Evolutionary conservation across 2,113 vertebrate species (phyloP), one percentile per base, ranked within the genome.

Genomic region (Channa argus): DNA sequence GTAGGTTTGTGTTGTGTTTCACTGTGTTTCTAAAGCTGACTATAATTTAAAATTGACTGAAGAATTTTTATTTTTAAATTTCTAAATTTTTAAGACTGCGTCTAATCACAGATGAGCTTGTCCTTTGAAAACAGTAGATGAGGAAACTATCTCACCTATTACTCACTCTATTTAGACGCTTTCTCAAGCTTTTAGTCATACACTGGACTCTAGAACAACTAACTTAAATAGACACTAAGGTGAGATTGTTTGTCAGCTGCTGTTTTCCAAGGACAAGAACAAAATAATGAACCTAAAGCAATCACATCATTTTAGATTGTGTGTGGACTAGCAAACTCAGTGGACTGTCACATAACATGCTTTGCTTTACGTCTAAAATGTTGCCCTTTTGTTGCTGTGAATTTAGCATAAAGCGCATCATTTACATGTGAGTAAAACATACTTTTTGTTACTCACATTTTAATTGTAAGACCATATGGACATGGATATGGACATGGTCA

Each of bases 271-370:
- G 14, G 8, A 50, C 50, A 12, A 37, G 11, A 62, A 37, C 7
- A 1, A 69, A 11, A 5, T 41, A 49, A 53, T 64, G 52, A 70
- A 74, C 53, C 11, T 65, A 2, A 43, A 56, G 44, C 43, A 4
- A 7, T 6, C 5, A 7, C 8, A 9, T 43, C n/a, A 60, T 52
- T 79, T 51, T 41, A 43, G 8, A 36, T 72, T 3, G 15, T 45
- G 34, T 46, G 33, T 36, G 14, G 44, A 70, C 63, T 2, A 73
- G 58, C 36, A 54, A 33, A 63, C 15, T 55, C 34, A 39, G 39
- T 68, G 24, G 38, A 52, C 44, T 49, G 54, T 66, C 24, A 9
- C 49, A 55, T 59, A 10, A 77, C 44, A 71, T n/a, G 43, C 43
- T 61, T 63, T 56, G 36, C 12, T 41, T 63, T 50, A 5, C 37